phyloP scores from a whole-genome alignment of 2,797 vertebrate genomes.

The Dermochelys coriacea region DNA sequence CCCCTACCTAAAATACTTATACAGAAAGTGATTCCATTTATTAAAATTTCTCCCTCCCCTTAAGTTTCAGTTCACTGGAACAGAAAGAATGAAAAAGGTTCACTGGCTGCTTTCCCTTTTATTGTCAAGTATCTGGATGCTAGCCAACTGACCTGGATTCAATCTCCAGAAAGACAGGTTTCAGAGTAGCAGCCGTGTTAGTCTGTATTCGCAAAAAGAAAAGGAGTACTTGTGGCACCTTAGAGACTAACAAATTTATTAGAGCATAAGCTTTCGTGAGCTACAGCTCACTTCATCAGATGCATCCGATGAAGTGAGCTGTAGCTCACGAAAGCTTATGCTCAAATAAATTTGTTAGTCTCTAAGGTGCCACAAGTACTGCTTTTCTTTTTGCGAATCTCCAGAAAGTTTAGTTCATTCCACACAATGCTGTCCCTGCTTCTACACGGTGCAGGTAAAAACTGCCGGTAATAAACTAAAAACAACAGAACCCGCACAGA shows the following conservation, averaged over 20 bases:
- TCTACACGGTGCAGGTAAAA: slow-evolving; percentile 64
- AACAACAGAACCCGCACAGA: slow-evolving; percentile 55
- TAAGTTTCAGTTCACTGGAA: slow-evolving; percentile 70
- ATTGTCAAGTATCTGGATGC: slow-evolving; percentile 68
- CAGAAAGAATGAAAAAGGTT: slow-evolving; percentile 71
- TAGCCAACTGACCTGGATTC: slow-evolving; percentile 79
- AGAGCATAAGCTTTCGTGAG: no score
- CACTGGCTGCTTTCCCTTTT: slow-evolving; percentile 69
- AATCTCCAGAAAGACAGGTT: slow-evolving; percentile 79
- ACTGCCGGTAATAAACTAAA: slow-evolving; percentile 68
- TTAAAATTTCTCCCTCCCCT: slow-evolving; percentile 47
- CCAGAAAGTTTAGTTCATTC: slow-evolving; percentile 76
- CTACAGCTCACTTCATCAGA: no score
- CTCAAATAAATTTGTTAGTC: no score
- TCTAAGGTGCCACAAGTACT: no score
- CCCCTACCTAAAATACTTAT: slow-evolving; percentile 31
- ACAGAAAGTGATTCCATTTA: slow-evolving; percentile 63
- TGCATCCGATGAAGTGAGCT: no score
- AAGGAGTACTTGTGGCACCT: no score
- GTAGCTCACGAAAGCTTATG: no score
- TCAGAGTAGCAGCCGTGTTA: no score
- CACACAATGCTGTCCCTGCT: slow-evolving; percentile 51
- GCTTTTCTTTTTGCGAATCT: no score
- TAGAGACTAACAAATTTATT: no score
- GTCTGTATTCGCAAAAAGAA: no score